phyloP scores from a whole-genome alignment of 2,113 vertebrate species.

The Potamarius usumacintae region DNA sequence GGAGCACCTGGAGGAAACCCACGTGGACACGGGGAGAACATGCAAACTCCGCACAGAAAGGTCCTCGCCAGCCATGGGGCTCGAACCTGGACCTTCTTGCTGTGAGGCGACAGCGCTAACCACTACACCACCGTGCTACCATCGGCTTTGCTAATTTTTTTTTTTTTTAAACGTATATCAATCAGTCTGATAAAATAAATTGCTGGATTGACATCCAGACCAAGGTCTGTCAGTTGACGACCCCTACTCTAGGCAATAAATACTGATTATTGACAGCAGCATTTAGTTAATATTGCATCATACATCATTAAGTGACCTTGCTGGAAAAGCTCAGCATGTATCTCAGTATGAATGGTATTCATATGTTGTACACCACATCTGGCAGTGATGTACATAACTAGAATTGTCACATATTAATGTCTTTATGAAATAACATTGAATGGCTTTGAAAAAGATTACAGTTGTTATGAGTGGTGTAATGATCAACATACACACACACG shows the following conservation, averaged over 20 bases:
- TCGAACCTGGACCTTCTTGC: no score
- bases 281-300: neutral
- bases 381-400: neutral
- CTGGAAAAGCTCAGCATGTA: neutral
- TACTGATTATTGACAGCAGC: neutral
- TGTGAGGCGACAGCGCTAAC: no score
- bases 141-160: neutral
- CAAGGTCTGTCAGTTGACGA: neutral
- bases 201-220: neutral
- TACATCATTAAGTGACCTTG: neutral
- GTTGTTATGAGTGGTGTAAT: conserved; percentile 5
- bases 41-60: no score
- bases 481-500: neutral
- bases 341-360: neutral
- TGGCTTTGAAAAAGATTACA: neutral
- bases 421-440: neutral
- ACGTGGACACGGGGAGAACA: no score
- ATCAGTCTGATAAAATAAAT: neutral
- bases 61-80: no score
- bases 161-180: neutral
- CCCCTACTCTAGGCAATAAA: neutral
- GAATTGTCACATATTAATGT: neutral
- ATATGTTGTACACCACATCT: neutral
- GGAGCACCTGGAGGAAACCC: no score
- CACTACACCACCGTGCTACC: no score